phyloP scores from a whole-genome alignment of 2,797 vertebrate species.

The Gorsachius magnificus region DNA sequence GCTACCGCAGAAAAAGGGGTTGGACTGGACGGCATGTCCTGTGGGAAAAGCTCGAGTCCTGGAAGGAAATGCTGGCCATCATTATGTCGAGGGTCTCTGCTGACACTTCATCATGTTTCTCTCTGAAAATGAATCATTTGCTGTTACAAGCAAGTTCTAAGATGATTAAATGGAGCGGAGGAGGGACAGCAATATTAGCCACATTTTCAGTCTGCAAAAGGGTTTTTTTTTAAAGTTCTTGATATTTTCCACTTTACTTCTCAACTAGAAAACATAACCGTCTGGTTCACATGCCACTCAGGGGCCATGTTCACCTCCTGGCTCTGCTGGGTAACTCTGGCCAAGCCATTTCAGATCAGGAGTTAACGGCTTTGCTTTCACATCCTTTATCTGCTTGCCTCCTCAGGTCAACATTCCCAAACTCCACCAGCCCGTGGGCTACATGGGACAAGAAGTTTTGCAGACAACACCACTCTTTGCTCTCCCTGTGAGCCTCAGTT shows the following conservation, averaged over 20 bases:
- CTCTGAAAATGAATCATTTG: conserved; percentile 19
- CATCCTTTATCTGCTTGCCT: not conserved
- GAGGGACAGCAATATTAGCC: not conserved
- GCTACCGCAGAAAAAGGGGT: not conserved
- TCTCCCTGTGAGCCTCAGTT: not conserved
- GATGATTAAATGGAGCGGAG: not conserved
- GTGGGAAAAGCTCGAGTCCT: not conserved
- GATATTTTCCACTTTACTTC: not conserved
- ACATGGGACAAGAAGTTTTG: not conserved
- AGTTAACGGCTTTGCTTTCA: not conserved
- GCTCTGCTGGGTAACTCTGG: not conserved
- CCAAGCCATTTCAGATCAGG: not conserved
- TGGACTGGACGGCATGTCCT: not conserved
- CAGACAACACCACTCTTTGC: not conserved
- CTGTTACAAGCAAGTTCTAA: not conserved
- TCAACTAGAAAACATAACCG: not conserved
- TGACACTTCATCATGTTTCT: not conserved
- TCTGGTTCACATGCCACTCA: not conserved
- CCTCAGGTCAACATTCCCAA: not conserved
- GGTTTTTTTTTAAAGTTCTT: not conserved
- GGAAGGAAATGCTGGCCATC: not conserved
- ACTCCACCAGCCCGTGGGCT: not conserved
- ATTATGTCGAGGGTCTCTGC: not conserved
- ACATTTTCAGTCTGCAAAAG: not conserved
- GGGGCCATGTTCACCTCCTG: not conserved